Evolutionary conservation across 2,113 vertebrate species (phyloP), one percentile per base, ranked within the genome.

Genomic region (Rhadina sibilatrix): DNA sequence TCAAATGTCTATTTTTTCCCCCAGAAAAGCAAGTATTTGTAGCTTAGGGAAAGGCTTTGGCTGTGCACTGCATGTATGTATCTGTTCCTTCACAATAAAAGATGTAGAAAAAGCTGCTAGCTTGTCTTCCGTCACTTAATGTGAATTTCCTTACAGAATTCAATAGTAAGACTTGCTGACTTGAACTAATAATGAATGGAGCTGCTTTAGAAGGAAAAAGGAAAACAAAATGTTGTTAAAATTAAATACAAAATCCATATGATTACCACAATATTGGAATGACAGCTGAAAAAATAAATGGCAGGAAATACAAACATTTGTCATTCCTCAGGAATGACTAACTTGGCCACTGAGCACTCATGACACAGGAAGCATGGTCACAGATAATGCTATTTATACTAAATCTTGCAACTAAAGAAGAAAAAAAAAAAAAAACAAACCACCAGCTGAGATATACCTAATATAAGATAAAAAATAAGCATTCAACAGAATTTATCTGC

Each of bases 71-170:
- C 21, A 13, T 25, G 12, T 59, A 56, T 70, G 35, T 84, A 80
- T 69, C 69, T 77, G 60, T 49, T 97, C 90, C 27, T 71, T 91
- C 80, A 90, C 68, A 93, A 94, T 65, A 89, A 89, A 96, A 91
- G 46, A 71, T 27, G 3, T 27, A 83, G 76, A 82, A 95, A 96
- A 95, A 95, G 38, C 57, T 65, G 89, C 63, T 88, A 90, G 30
- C 19, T 89, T 91, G 71, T 70, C 54, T 93, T 91, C 59, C 65
- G 63, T 74, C 89, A 96, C 76, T 71, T 95, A 65, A 93, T 37
- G 69, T 83, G 83, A 96, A 97, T 90, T 94, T 94, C 69, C 57
- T 85, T 96, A 71, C 91, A 89, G 89, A 94, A 88, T 63, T 88
- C 47, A 96, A 89, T 94, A 96, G 88, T 61, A 72, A 83, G 87